phyloP scores from a whole-genome alignment of 2,888 invertebrate species.

The Drosophila nigricruria region DNA sequence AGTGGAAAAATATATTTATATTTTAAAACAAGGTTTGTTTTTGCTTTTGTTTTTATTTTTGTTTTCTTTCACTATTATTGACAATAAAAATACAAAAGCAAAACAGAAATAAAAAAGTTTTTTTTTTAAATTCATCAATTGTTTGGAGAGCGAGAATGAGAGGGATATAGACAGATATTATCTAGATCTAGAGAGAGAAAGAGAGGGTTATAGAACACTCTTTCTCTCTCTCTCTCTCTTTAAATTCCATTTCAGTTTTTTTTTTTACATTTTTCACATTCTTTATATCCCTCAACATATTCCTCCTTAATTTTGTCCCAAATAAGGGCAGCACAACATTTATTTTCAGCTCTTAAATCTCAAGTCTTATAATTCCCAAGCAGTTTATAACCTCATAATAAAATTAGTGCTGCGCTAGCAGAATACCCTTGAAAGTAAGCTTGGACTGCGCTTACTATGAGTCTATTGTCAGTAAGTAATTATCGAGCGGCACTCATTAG shows the following conservation, averaged over 20 bases:
- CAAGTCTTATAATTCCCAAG: background rate
- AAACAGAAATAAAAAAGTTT: background rate
- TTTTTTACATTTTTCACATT: background rate
- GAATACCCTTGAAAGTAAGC: no score
- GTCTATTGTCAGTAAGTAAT: no score
- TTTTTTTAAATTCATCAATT: background rate
- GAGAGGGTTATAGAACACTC: no score
- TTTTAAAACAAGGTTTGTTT: conserved; percentile 9
- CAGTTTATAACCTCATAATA: background rate
- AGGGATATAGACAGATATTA: no score
- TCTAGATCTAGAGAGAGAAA: no score
- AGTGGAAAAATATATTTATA: background rate
- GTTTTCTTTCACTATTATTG: conserved; percentile 4
- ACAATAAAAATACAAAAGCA: background rate
- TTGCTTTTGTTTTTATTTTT: background rate
- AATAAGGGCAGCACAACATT: background rate
- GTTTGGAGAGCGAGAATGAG: background rate
- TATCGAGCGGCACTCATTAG: no score
- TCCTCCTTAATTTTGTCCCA: background rate
- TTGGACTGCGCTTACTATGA: no score
- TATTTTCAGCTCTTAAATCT: background rate
- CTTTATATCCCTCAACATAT: background rate
- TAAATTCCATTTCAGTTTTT: background rate
- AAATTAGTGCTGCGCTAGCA: no score
- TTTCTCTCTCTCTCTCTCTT: background rate